Base-by-base conservation (phyloP, 2,888 invertebrate species). In the Agriotes lineatus region DNA sequence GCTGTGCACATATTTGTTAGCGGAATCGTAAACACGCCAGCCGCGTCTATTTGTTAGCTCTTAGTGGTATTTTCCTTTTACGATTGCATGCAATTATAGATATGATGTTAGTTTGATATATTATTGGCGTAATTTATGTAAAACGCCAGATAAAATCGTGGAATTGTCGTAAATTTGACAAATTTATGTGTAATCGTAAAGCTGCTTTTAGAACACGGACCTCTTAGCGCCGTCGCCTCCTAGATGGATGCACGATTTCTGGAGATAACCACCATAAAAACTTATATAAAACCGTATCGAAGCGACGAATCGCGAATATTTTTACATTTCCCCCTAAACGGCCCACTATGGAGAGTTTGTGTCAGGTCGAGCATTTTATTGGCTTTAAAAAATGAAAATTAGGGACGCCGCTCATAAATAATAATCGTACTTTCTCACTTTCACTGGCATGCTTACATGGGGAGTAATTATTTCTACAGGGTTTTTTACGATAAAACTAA, bases 41-140 rank as follows among this genome's bases (percentile, higher is more conserved):
- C 39, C 56, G 37, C 39, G 39, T 22, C 37, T 56, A 56, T 56
- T 35, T 39, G 56, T 39, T 39, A 52, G 33, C 37, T 35, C 56
- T 35, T 77, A 74, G 76, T 77, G 76, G 77, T 76, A 78, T 79
- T 77, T 76, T 76, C 79, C 79, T 77, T 79, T 77, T 79, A 76
- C 72, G 79, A 75, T 64, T 72, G 74, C 74, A 71, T 72, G 77
- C 78, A 78, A 78, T 79, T 78, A 79, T 74, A 79, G 75, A 77
- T 78, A 78, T 78, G 78, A 78, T 75, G 74, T 72, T 71, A 56
- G 69, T 69, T 70, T 74, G 76, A 78, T 75, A 74, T 75, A 77
- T 75, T 71, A 45, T 59, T 59, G 76, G 72, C 74, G 64, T 75
- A 74, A 76, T 74, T 62, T 65, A 71, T 71, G 71, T 71, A 63